These are phyloP conservation scores for Mesochorus sp. DNA, from an alignment of 2,888 invertebrate genomes.

Conservation along the genomic window DNA sequence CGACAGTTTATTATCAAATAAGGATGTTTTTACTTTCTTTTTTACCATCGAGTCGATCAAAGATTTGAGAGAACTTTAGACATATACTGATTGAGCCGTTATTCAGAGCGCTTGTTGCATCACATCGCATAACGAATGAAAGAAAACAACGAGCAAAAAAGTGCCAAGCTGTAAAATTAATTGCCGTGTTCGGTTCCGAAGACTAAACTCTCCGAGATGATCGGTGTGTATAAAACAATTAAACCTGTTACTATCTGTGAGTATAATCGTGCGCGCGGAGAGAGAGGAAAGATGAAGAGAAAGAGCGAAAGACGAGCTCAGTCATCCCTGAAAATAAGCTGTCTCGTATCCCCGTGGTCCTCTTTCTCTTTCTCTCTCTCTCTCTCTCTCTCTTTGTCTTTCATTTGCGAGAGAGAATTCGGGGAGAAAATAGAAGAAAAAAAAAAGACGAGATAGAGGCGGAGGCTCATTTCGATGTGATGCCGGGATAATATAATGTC, in stretches of 20 bases:
- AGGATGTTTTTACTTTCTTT: too few relatives aligned
- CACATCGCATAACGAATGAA: neutral
- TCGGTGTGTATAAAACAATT: constrained; percentile 27
- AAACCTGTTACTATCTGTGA: constrained; percentile 55
- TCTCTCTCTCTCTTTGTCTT: neutral
- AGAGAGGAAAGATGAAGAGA: neutral
- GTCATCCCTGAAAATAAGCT: constrained; percentile 61
- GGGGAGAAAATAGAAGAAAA: constrained; percentile 7
- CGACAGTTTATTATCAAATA: too few relatives aligned
- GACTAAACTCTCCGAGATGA: constrained; percentile 22
- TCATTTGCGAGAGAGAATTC: constrained; percentile 13
- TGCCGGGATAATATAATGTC: constrained; percentile 8
- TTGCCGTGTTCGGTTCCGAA: constrained; percentile 19
- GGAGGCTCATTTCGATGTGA: constrained; percentile 4
- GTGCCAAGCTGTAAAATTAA: constrained; percentile 34
- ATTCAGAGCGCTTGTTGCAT: neutral
- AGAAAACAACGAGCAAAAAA: constrained; percentile 12
- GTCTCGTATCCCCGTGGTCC: neutral
- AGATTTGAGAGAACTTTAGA: too few relatives aligned
- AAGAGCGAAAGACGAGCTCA: constrained; percentile 35
- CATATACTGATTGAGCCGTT: too few relatives aligned
- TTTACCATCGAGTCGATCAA: too few relatives aligned
- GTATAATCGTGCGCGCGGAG: constrained; percentile 43
- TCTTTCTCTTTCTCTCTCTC: constrained; percentile 17
- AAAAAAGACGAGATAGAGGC: constrained; percentile 21